Base-by-base conservation (phyloP, 2,888 invertebrate species). In the Cerastis rubricosa region DNA sequence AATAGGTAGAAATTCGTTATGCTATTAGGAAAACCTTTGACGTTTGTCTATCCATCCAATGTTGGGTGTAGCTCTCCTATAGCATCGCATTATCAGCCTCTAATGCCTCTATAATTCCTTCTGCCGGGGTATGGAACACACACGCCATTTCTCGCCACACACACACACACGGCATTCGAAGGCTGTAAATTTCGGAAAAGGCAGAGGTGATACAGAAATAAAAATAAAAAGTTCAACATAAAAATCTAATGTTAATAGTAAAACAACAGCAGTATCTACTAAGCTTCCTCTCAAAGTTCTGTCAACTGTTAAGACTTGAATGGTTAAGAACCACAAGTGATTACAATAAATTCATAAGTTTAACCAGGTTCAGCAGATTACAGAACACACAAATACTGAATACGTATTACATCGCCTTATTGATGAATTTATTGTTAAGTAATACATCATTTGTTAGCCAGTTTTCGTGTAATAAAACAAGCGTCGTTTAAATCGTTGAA, bases 231-330 rank as follows among this genome's bases (percentile, higher is more conserved):
- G 3, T 79, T 57, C 54, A 81, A 83, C 81, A 63, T 81, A 74
- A 84, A 83, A 74, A 63, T 81, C 80, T 81, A 81, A 80, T 81
- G 80, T 61, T 76, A 57, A 29, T 51, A 59, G 54, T 65, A 71
- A 84, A 84, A 80, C 64, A 83, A 76, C 81, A 80, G 45, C 43
- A 84, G 57, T 67, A 71, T 45, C 64, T 70, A 74, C 61, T 72
- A 72, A 72, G 61, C 65, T 54, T 79, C 43, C 14, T 83, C n/a
- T 67, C 76, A 76, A 45, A 81, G 49, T 54, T 54, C 72, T 64
- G 51, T 78, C 51, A 61, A 71, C 19, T 65, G 43, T 17, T n/a
- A 79, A 54, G 35, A 29, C n/a, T 54, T 43, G 67, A 57, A 67
- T 0, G 51, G 75, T 17, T 81, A 45, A 51, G 17, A 51, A 49